Evolutionary conservation across 2,113 vertebrate genomes (phyloP), one percentile per base, ranked within the genome.

Genomic region (Pyxicephalus adspersus): DNA sequence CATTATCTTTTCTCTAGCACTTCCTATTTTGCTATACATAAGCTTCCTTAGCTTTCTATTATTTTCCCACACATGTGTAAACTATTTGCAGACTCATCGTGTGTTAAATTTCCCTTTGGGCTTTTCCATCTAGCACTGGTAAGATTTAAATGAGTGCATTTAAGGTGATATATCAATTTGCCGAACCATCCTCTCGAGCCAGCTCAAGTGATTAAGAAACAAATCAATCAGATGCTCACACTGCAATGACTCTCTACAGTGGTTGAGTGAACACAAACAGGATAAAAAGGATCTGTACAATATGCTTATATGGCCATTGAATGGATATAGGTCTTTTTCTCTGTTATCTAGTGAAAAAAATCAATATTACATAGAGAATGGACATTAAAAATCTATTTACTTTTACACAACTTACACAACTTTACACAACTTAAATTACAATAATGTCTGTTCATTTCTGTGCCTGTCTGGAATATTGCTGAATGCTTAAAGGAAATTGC

Each of bases 301-400:
- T 31, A 78, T 66, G 11, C 22, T 55, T 25, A 25, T 76, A 45
- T 23, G 8, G 31, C n/a, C 20, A 26, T 31, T 54, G 57, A 25
- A 20, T 26, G 64, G 0, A 28, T 4, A 23, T 80, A 3, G 61
- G 17, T 81, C 60, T 25, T 78, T 58, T 55, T 18, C 66, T 60
- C 25, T 83, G 22, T 18, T 73, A 13, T 76, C 16, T 76, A 7
- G 55, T 70, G 19, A 83, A 81, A 67, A 8, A 5, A 6, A 74
- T 26, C 1, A 73, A 31, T 74, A 84, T 83, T 85, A 22, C 0
- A 65, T 13, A 57, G 13, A 0, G 20, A 65, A 63, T 16, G 55
- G 83, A 71, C 78, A 78, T 77, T 77, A 86, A 2, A 63, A 76
- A 79, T 82, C 0, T 15, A 4, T 76, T 85, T 89, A 29, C 0